Evolutionary conservation across 2,888 invertebrate species (phyloP).

Genomic region (Agrilus mali): DNA sequence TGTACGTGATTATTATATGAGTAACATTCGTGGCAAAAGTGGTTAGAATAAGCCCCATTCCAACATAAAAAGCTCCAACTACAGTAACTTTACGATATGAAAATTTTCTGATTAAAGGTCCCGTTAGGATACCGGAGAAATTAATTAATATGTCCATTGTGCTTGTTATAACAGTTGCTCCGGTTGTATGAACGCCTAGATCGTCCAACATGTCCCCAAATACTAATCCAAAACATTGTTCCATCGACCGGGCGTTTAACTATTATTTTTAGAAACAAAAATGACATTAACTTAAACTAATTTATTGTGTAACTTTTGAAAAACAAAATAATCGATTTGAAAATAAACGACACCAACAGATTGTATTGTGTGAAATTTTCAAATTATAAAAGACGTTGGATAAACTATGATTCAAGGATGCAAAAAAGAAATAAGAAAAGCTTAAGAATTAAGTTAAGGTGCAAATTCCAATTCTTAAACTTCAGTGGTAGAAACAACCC

Average conservation of each 20-base stretch:
- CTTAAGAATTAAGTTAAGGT: too few species aligned
- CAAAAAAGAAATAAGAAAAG: too few species aligned
- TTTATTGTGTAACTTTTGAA: too few species aligned
- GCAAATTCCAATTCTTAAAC: too few species aligned
- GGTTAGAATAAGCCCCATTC: slow-evolving; percentile 52
- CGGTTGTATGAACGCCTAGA: slow-evolving; percentile 58
- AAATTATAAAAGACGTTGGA: too few species aligned
- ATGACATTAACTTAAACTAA: too few species aligned
- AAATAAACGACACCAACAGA: too few species aligned
- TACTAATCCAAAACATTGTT: slow-evolving; percentile 67
- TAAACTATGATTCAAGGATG: too few species aligned
- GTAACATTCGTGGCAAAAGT: slow-evolving; percentile 58
- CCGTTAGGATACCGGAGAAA: slow-evolving; percentile 65
- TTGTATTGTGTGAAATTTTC: too few species aligned
- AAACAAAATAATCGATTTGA: too few species aligned
- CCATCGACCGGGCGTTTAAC: slow-evolving; percentile 68
- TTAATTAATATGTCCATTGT: slow-evolving; percentile 65
- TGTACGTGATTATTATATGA: slow-evolving; percentile 58
- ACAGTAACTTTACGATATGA: slow-evolving; percentile 60
- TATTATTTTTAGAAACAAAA: slow-evolving; percentile 23
- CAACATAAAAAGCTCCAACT: slow-evolving; percentile 52
- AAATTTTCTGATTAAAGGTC: slow-evolving; percentile 62
- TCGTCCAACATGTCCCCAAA: slow-evolving; percentile 60
- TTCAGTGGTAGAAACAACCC: too few species aligned
- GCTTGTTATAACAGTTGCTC: slow-evolving; percentile 63